Evolutionary conservation across 2,888 invertebrate genomes (phyloP).

Genomic region (Hirtodrosophila confusa): DNA sequence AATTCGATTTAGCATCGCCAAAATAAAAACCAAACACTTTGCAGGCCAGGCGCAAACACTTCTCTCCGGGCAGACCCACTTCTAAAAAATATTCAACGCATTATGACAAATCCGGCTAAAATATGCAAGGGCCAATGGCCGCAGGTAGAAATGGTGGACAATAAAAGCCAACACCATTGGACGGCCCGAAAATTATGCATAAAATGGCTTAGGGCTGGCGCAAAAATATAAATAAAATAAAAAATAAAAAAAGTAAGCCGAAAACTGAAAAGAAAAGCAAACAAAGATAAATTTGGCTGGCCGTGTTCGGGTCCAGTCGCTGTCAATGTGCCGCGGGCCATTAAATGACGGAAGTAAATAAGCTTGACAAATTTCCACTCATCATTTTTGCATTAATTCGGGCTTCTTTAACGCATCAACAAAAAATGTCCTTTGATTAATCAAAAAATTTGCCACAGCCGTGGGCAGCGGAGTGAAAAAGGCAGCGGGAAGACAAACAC

Average conservation of each 20-base stretch:
- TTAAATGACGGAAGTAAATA: constrained; percentile 81
- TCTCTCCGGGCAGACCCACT: constrained; percentile 8
- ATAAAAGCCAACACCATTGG: constrained; percentile 42
- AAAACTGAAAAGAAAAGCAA: constrained; percentile 48
- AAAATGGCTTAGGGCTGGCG: constrained; percentile 52
- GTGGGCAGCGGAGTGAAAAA: constrained; percentile 37
- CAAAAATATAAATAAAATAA: constrained; percentile 22
- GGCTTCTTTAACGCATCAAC: constrained; percentile 75
- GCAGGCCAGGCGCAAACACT: constrained; percentile 26
- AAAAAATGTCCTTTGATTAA: constrained; percentile 78
- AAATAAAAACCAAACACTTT: constrained; percentile 60
- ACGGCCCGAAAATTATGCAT: constrained; percentile 67
- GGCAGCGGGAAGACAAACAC: constrained; percentile 59
- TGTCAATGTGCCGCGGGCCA: constrained; percentile 71
- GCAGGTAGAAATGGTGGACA: constrained; percentile 64
- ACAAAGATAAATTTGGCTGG: constrained; percentile 69
- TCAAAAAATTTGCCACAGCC: constrained; percentile 73
- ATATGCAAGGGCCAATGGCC: constrained; percentile 73
- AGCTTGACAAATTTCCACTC: constrained; percentile 83
- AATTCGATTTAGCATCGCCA: constrained; percentile 64
- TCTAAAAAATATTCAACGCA: constrained; percentile 71
- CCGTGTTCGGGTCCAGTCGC: constrained; percentile 38
- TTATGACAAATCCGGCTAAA: constrained; percentile 77
- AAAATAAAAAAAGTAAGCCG: constrained; percentile 22
- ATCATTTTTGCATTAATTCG: constrained; percentile 83